phyloP scores from a whole-genome alignment of 64 coral and sea anemone genomes.

The Actinia tenebrosa region DNA sequence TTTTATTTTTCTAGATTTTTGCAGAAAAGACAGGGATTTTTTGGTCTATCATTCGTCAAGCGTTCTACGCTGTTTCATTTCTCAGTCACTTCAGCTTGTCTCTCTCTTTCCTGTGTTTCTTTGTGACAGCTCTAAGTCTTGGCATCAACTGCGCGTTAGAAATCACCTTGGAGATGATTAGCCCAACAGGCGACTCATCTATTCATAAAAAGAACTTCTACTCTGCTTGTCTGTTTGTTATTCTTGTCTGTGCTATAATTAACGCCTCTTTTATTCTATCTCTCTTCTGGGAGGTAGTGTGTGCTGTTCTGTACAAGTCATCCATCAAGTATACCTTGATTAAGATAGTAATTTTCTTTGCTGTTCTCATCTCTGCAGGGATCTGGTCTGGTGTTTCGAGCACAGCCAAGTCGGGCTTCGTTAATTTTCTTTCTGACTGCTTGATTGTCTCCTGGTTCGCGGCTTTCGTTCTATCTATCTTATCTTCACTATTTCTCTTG shows the following conservation, averaged over 20 bases:
- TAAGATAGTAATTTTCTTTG: constrained; percentile 27
- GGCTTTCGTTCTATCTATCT: constrained; percentile 40
- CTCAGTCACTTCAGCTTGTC: constrained; percentile 43
- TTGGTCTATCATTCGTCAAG: constrained; percentile 18
- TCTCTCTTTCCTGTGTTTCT: constrained; percentile 45
- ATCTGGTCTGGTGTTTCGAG: constrained; percentile 13
- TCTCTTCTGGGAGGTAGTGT: constrained; percentile 61
- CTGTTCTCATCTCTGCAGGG: constrained; percentile 19
- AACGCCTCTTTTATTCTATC: constrained; percentile 37
- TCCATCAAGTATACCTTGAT: constrained; percentile 13
- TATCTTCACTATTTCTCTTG: constrained; percentile 45
- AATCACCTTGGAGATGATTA: constrained; percentile 61
- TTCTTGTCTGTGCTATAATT: constrained; percentile 44
- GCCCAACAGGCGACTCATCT: constrained; percentile 38
- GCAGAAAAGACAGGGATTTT: constrained; percentile 2
- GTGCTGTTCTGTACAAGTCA: constrained; percentile 34
- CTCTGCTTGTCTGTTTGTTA: constrained; percentile 37
- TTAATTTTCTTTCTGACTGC: constrained; percentile 37
- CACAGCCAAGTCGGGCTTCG: not conserved
- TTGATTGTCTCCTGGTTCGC: constrained; percentile 44
- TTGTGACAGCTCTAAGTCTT: constrained; percentile 58
- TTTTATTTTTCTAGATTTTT: constrained; percentile 42
- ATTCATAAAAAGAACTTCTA: constrained; percentile 27
- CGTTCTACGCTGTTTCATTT: constrained; percentile 15
- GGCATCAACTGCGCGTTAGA: constrained; percentile 67